Base-by-base conservation (phyloP, 2,113 vertebrate species). In the Cottus gobio region DNA sequence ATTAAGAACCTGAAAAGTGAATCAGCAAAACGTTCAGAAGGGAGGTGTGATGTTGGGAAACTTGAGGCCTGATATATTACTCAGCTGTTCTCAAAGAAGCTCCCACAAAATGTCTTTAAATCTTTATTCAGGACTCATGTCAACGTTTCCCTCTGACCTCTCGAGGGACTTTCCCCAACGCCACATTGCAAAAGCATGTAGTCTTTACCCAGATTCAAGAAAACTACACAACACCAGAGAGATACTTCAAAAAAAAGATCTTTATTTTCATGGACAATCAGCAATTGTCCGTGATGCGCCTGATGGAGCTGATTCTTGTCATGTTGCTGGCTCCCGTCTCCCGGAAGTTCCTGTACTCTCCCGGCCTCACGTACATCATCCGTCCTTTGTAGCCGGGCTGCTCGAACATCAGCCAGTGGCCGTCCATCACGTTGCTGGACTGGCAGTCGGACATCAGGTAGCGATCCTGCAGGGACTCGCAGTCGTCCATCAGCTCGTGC, bases 371-470 rank as follows among this genome's bases (percentile, higher is more conserved):
- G 88, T 93, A 94, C 58, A 91, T 87, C 92, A 91, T 87, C 79
- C 77, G 92, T 66, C 94, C 94, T 80, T 88, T 90, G 90, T 80
- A 95, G 75, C 91, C 56, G 75, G 95, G 90, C 85, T 94, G 92
- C 87, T 95, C 95, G 42, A 91, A 95, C 90, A 95, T 88, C 82
- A 93, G 90, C 94, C 94, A 95, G 90, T 95, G 93, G 65, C 95
- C 95, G 0, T 95, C 94, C 91, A 93, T 94, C 83, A 95, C 93
- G 12, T 93, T 22, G 79, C 92, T 93, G 68, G 94, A 95, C 91
- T 69, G 62, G 84, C 92, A 93, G 83, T 95, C 91, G 2, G 90
- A 90, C 86, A 94, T 92, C 30, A 39, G 74, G 72, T 79, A 92
- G 13, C 91, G 89, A 3, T 94, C 93, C 83, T 71, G 83, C 20